Conservation (phyloP, 1,140 invertebrate species). For the Aleiodes sp. region DNA sequence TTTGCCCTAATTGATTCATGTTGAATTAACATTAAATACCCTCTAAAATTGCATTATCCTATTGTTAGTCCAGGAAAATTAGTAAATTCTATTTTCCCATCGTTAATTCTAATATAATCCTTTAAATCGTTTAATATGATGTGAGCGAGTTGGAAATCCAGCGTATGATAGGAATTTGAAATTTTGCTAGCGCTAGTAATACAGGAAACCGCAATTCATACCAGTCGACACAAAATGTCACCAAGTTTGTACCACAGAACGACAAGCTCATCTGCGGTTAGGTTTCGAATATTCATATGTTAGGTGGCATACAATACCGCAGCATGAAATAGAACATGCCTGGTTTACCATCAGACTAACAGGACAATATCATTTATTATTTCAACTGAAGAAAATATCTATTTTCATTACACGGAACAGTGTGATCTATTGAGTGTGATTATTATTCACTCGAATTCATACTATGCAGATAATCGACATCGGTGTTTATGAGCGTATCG, state of each 20-base stretch:
- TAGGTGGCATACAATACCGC: neutral
- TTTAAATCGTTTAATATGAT: neutral
- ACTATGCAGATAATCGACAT: slow-evolving; percentile 4
- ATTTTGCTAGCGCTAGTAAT: no score
- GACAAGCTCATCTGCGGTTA: slow-evolving; percentile 26
- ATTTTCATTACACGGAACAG: neutral
- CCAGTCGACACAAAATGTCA: slow-evolving; percentile 20
- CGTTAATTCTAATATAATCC: neutral
- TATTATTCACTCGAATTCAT: neutral
- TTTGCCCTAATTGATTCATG: neutral
- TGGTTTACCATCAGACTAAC: neutral
- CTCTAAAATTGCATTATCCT: neutral
- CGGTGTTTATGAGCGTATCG: neutral
- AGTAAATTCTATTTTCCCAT: neutral
- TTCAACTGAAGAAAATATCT: neutral
- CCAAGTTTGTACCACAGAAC: slow-evolving; percentile 19
- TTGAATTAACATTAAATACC: neutral
- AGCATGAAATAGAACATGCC: neutral
- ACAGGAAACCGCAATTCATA: neutral
- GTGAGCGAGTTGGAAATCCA: neutral
- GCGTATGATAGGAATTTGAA: neutral
- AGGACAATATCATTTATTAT: neutral
- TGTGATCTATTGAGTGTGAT: neutral
- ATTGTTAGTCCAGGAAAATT: neutral
- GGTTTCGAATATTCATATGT: slow-evolving; percentile 12